Conservation (phyloP, 2,113 vertebrate genomes). For the Callospermophilus lateralis region DNA sequence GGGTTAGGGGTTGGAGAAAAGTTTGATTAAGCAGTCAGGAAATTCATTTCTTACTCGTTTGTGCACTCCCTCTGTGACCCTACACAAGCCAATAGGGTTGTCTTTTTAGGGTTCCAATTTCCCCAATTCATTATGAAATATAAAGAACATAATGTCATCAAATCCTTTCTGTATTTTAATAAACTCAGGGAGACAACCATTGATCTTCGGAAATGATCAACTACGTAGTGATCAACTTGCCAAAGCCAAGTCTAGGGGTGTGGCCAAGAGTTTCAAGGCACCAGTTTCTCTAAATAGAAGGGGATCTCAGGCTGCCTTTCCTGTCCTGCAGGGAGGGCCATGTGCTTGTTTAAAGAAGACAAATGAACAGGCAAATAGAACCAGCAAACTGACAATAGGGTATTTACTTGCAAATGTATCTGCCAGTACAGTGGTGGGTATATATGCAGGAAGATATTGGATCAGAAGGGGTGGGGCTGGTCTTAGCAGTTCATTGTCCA, state of each 20-base stretch:
- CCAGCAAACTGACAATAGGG: conserved; percentile 17
- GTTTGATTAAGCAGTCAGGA: neutral
- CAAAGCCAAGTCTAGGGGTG: neutral
- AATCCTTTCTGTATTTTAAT: neutral
- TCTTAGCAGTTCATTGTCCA: neutral
- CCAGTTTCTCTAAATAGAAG: neutral
- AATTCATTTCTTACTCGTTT: neutral
- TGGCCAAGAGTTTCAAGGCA: neutral
- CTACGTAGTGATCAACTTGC: neutral
- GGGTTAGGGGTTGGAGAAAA: neutral
- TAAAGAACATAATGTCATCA: neutral
- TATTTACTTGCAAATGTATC: conserved; percentile 54
- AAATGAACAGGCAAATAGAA: neutral
- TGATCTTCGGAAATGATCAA: neutral
- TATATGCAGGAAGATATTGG: neutral
- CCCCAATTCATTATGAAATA: neutral
- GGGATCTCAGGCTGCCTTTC: neutral
- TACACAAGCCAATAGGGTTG: neutral
- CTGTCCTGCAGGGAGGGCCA: neutral
- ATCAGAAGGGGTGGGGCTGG: neutral
- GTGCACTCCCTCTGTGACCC: neutral
- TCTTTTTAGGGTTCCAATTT: neutral
- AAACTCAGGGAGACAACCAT: neutral
- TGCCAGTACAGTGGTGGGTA: neutral
- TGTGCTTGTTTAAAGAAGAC: conserved; percentile 35